A percentile compares a stretch with the other conserved stretches of the same genome.
These are phyloP conservation scores for Rhinolophus sinicus DNA, from an alignment of 2,113 vertebrate genomes.

Conservation along the genomic window DNA sequence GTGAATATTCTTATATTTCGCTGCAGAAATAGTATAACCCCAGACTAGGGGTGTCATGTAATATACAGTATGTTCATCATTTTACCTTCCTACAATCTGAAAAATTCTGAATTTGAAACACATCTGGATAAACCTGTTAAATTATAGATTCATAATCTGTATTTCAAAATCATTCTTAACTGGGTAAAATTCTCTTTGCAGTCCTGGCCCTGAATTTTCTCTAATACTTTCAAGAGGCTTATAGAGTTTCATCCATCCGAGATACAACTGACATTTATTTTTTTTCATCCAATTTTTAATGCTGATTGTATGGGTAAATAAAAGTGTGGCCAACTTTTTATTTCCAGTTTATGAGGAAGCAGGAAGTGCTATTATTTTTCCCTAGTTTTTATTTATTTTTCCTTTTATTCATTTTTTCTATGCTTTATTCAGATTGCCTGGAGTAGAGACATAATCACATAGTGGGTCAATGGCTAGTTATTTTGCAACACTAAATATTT, in stretches of 20 bases:
- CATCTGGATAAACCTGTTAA: not conserved
- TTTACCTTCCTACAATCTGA: not conserved
- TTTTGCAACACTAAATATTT: not conserved
- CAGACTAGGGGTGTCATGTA: not conserved
- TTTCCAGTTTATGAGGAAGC: conserved; percentile 62
- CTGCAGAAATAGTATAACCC: not conserved
- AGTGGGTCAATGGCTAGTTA: not conserved
- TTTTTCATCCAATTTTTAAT: conserved; percentile 45
- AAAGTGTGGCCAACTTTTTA: conserved; percentile 20
- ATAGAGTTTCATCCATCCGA: conserved; percentile 44
- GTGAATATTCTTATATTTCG: not conserved
- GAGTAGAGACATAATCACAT: not conserved
- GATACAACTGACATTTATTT: conserved; percentile 59
- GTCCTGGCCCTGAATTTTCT: not conserved
- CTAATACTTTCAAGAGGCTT: not conserved
- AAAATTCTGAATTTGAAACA: conserved; percentile 20
- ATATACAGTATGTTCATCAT: not conserved
- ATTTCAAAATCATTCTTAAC: not conserved
- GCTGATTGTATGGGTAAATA: not conserved
- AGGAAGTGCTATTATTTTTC: not conserved
- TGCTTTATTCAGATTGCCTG: not conserved
- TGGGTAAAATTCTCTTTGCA: not conserved
- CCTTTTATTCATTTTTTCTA: not conserved
- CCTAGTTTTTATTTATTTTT: conserved; percentile 43
- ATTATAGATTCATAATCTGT: not conserved